A percentile compares a stretch with the other conserved stretches of the same genome.
Conservation (phyloP, 1,140 invertebrate species). For the Oppia nitens region DNA sequence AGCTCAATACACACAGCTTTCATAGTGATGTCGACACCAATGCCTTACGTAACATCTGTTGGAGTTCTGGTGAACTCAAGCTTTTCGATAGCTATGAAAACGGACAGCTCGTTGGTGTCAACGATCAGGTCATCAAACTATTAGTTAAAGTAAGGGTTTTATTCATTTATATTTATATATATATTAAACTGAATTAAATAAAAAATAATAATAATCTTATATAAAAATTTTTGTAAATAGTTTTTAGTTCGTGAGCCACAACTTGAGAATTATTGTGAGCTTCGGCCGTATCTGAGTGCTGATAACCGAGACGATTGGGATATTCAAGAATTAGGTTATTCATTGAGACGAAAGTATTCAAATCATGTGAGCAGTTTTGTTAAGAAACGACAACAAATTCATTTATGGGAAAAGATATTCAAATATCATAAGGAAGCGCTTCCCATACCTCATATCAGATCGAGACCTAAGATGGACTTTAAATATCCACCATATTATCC, state of each 20-base stretch:
- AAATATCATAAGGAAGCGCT: conserved; percentile 17
- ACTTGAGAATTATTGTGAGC: conserved; percentile 37
- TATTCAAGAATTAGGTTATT: conserved; percentile 20
- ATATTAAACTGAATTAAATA: not conserved
- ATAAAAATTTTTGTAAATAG: conserved; percentile 9
- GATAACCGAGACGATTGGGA: conserved; percentile 44
- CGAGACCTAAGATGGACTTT: conserved; percentile 6
- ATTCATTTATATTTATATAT: not conserved
- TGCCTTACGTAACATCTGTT: conserved; percentile 57
- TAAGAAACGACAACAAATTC: conserved; percentile 45
- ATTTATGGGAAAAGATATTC: conserved; percentile 57
- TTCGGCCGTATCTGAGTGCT: conserved; percentile 53
- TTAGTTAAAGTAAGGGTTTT: conserved; percentile 37
- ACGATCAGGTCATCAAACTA: conserved; percentile 54
- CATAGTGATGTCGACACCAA: conserved; percentile 41
- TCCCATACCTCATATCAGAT: conserved; percentile 9
- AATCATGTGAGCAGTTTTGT: conserved; percentile 1
- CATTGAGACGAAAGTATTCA: not conserved
- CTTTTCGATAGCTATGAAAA: conserved; percentile 55
- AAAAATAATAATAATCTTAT: conserved; percentile 3
- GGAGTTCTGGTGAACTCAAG: conserved; percentile 47
- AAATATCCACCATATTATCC: conserved; percentile 10
- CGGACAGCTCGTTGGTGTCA: conserved; percentile 50
- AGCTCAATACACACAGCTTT: conserved; percentile 62
- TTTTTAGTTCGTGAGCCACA: conserved; percentile 31